Evolutionary conservation across 1,140 invertebrate genomes (phyloP).

Genomic region (Meloidogyne exigua): DNA sequence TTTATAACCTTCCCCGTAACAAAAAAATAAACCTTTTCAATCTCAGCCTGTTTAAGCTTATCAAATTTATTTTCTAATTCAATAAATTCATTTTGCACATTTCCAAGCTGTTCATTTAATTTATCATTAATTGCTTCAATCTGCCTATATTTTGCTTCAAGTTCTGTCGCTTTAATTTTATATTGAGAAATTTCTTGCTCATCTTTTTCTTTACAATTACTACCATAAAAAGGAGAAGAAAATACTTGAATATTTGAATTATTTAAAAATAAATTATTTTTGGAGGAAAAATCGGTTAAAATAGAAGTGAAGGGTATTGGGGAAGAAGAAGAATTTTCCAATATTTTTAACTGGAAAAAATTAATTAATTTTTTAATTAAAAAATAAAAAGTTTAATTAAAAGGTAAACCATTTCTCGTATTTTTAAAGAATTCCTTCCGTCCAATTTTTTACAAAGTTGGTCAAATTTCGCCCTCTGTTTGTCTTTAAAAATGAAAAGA

Average conservation of each 20-base stretch:
- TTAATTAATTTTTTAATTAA: background rate
- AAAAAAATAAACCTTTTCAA: constrained; percentile 8
- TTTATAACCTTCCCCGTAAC: too few relatives aligned
- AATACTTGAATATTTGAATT: background rate
- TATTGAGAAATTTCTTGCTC: background rate
- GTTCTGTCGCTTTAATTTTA: constrained; percentile 16
- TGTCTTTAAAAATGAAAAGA: background rate
- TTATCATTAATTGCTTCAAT: background rate
- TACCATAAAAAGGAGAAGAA: background rate
- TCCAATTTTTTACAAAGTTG: background rate
- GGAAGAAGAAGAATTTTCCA: background rate
- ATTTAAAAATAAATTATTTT: too few relatives aligned
- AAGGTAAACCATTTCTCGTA: background rate
- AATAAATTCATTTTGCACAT: constrained; percentile 14
- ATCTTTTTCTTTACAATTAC: background rate
- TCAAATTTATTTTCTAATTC: constrained; percentile 21
- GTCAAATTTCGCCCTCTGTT: background rate
- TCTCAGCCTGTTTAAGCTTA: background rate
- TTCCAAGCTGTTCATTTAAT: constrained; percentile 19
- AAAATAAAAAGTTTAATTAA: background rate
- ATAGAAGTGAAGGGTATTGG: constrained; percentile 5
- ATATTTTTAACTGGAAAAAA: constrained; percentile 7
- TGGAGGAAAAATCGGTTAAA: constrained; percentile 6
- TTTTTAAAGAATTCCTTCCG: background rate
- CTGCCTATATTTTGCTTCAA: constrained; percentile 7